A percentile compares a stretch with the other conserved stretches of the same genome.
phyloP scores from a whole-genome alignment of 2,797 vertebrate genomes.

The Anguilla obscura region DNA sequence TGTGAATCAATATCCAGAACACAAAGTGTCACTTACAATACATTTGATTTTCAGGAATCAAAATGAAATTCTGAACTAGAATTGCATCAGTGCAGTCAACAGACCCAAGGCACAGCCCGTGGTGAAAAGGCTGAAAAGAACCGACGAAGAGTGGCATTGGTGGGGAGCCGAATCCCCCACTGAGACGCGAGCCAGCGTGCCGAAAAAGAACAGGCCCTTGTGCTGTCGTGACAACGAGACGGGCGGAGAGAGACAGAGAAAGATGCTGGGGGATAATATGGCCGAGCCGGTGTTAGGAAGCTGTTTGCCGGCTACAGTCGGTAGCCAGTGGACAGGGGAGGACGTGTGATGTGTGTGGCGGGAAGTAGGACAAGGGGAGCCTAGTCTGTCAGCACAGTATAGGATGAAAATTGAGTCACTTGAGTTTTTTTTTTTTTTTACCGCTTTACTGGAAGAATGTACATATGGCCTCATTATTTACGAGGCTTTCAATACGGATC shows the following conservation, averaged over 20 bases:
- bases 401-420: slow-evolving; percentile 19
- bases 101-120: not conserved
- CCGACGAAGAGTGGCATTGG: not conserved
- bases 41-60: too few relatives aligned
- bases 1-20: too few relatives aligned
- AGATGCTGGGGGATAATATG: not conserved
- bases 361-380: not conserved
- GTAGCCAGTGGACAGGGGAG: not conserved
- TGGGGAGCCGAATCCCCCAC: not conserved
- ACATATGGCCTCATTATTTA: slow-evolving; percentile 5
- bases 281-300: not conserved
- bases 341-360: not conserved
- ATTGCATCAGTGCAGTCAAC: too few relatives aligned
- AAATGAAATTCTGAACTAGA: too few relatives aligned
- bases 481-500: not conserved
- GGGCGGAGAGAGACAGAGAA: not conserved
- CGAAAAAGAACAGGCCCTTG: not conserved
- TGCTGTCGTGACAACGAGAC: not conserved
- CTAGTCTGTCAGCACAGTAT: slow-evolving; percentile 1
- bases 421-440: not conserved
- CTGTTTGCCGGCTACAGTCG: not conserved
- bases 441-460: slow-evolving; percentile 29
- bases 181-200: not conserved
- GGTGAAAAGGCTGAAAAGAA: not conserved
- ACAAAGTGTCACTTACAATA: too few relatives aligned